Conservation (phyloP, 2,888 invertebrate genomes). For the Lycophotia porphyrea region DNA sequence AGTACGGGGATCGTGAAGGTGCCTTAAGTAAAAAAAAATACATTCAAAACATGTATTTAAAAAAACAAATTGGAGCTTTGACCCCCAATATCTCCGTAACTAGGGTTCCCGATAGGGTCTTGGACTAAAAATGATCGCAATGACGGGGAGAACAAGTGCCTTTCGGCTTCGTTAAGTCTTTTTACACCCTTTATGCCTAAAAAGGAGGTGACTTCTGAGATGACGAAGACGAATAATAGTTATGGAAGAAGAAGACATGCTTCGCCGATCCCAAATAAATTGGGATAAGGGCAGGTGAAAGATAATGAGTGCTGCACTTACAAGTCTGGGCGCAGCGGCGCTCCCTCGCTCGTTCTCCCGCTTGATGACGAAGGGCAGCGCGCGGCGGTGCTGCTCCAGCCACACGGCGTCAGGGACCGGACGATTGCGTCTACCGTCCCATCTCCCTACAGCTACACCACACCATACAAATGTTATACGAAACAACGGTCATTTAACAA, state of each 20-base stretch:
- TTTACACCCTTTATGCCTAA: too few relatives aligned
- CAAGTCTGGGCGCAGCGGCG: slow-evolving; percentile 83
- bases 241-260: not conserved
- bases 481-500: slow-evolving; percentile 14
- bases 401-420: slow-evolving; percentile 89
- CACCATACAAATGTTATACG: slow-evolving; percentile 54
- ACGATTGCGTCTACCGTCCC: slow-evolving; percentile 87
- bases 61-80: too few relatives aligned
- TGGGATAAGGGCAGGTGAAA: not conserved
- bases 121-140: too few relatives aligned
- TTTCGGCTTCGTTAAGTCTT: too few relatives aligned
- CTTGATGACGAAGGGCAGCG: slow-evolving; percentile 87
- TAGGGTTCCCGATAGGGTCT: too few relatives aligned
- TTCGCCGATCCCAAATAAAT: not conserved
- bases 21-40: too few relatives aligned
- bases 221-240: not conserved
- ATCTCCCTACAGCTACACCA: slow-evolving; percentile 77
- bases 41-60: too few relatives aligned
- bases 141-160: too few relatives aligned
- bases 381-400: slow-evolving; percentile 88
- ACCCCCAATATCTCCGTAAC: too few relatives aligned
- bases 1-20: too few relatives aligned
- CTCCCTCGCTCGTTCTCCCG: slow-evolving; percentile 85
- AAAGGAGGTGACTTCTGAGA: not conserved
- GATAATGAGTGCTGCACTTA: slow-evolving; percentile 69